Evolutionary conservation across 2,888 invertebrate species (phyloP), one percentile per base, ranked within the genome.

Genomic region (Agonopterix arenella): DNA sequence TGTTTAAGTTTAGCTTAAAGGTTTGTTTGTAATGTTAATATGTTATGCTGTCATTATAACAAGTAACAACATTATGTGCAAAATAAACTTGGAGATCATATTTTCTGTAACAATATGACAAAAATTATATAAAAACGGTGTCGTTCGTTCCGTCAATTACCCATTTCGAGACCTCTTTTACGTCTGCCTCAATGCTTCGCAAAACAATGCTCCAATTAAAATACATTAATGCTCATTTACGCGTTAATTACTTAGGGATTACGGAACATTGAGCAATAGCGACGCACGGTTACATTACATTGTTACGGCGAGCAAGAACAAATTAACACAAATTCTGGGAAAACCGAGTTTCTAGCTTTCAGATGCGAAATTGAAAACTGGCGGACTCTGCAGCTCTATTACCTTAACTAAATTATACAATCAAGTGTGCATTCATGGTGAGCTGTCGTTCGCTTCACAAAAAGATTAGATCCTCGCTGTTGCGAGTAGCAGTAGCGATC

Each of bases 391-490:
- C 70, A 4, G 44, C 38, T 47, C 48, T 49, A 81, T 77, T 77
- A 78, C 70, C 73, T 70, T 73, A 75, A 82, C 77, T 57, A 70
- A 74, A 78, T 80, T 82, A 80, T 73, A 75, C 74, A 80, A 81
- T 81, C 77, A 77, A 71, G 70, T 64, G 70, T 66, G 69, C 73
- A 77, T 76, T 79, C 78, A 74, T 60, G 58, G 53, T 28, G 28
- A 28, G 28, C 28, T 5, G 46, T 45, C 46, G 45, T 50, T 48
- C 42, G 48, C 50, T 54, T 37, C 49, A 50, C 58, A 55, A 68
- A 70, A 68, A 69, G 68, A 65, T 65, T 67, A 62, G 5, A 28
- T 28, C 4, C 28, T 5, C 28, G 28, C 28, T 28, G 28, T 28
- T 5, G 28, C 28, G 28, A 28, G 28, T 28, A 28, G 28, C 28